Conservation (phyloP, 2,888 invertebrate species). For the Caenorhabditis doughertyi region DNA sequence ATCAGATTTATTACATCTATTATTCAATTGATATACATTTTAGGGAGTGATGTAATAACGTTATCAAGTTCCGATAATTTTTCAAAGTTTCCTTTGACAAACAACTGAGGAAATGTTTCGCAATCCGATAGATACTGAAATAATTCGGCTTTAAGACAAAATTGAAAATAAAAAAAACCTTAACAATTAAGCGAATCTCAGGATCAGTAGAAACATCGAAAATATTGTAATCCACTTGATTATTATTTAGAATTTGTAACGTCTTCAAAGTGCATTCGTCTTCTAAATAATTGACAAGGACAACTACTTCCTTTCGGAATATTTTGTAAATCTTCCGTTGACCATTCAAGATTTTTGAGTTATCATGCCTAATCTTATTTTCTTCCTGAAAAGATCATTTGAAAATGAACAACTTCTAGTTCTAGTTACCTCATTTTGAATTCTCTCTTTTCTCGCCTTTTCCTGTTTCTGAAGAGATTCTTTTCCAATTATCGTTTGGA, state of each 20-base stretch:
- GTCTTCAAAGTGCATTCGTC: slow-evolving; percentile 23
- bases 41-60: slow-evolving; percentile 11
- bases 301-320: slow-evolving; percentile 29
- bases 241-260: slow-evolving; percentile 14
- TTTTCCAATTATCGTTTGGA: not conserved
- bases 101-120: slow-evolving; percentile 44
- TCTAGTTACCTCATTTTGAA: no score
- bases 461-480: slow-evolving; percentile 3
- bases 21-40: slow-evolving; percentile 15
- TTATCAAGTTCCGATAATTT: not conserved
- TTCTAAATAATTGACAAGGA: slow-evolving; percentile 33
- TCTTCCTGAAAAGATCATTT: slow-evolving; percentile 26
- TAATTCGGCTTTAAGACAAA: no score
- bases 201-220: slow-evolving; percentile 41
- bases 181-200: slow-evolving; percentile 22
- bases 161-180: no score
- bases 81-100: slow-evolving; percentile 30
- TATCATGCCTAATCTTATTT: slow-evolving; percentile 12
- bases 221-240: slow-evolving; percentile 28
- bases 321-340: slow-evolving; percentile 25
- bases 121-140: slow-evolving; percentile 42
- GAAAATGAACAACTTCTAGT: no score
- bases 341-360: slow-evolving; percentile 6
- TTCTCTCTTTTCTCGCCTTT: not conserved
- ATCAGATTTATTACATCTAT: no score